phyloP scores from a whole-genome alignment of 2,888 invertebrate species.

The Apeira syringaria region DNA sequence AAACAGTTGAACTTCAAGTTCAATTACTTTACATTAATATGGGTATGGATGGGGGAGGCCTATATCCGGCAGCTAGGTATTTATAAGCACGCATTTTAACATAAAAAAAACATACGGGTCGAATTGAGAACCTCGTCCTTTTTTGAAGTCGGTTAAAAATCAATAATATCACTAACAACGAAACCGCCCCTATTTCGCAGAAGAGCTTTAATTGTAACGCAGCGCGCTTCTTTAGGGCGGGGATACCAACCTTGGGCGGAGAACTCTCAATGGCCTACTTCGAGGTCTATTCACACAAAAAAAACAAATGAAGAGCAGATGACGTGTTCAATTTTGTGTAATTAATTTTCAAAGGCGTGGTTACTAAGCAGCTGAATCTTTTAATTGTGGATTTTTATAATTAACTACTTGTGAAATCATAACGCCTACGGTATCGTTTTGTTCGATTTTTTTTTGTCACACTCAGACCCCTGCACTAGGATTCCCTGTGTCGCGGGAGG shows the following conservation, averaged over 20 bases:
- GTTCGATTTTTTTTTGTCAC: not conserved
- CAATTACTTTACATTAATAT: no score
- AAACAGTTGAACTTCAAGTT: no score
- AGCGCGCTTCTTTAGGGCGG: slow-evolving; percentile 49
- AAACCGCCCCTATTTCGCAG: slow-evolving; percentile 39
- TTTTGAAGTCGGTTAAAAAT: no score
- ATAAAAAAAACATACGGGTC: no score
- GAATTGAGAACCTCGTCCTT: no score
- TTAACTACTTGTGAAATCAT: slow-evolving; percentile 18
- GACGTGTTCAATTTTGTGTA: slow-evolving; percentile 47
- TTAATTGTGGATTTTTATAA: slow-evolving; percentile 40
- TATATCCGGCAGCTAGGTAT: no score
- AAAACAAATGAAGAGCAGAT: slow-evolving; percentile 41
- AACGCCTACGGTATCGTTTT: slow-evolving; percentile 1
- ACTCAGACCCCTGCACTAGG: no score
- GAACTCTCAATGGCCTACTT: slow-evolving; percentile 44
- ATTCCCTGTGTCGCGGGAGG: no score
- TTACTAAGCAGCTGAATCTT: slow-evolving; percentile 44
- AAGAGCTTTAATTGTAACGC: slow-evolving; percentile 36
- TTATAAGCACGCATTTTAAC: no score
- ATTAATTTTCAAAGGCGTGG: slow-evolving; percentile 54
- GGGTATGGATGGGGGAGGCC: no score
- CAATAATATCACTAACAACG: slow-evolving; percentile 34
- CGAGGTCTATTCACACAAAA: slow-evolving; percentile 10
- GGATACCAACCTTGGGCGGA: slow-evolving; percentile 40